phyloP scores from a whole-genome alignment of 2,797 vertebrate species.

The Notolabrus celidotus region DNA sequence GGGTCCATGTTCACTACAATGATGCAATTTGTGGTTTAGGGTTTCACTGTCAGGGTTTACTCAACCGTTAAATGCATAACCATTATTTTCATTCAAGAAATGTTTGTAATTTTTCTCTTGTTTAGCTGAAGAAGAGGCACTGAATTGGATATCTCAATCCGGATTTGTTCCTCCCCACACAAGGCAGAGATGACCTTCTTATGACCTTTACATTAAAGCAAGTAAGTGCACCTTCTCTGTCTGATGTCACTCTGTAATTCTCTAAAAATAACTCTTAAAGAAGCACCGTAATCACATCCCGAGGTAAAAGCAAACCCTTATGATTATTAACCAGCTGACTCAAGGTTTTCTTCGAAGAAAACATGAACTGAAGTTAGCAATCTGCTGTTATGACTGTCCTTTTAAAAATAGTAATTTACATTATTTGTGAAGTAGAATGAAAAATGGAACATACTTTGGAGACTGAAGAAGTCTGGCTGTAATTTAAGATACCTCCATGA shows the following conservation, averaged over 20 bases:
- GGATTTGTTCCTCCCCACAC: constrained; percentile 3
- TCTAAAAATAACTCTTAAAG: not conserved
- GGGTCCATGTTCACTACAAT: not conserved
- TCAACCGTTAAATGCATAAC: not conserved
- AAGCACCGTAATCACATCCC: constrained; percentile 13
- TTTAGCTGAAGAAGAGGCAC: constrained; percentile 7
- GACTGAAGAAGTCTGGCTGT: not conserved
- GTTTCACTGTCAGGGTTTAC: constrained; percentile 4
- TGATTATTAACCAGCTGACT: constrained; percentile 53
- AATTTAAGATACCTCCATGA: constrained; percentile 17
- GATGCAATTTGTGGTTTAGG: not conserved
- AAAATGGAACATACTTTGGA: not conserved
- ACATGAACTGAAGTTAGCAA: not conserved
- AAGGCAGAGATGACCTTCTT: constrained; percentile 5
- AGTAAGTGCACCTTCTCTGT: constrained; percentile 40
- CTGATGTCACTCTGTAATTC: not conserved
- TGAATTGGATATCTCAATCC: constrained; percentile 19
- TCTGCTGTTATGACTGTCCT: not conserved
- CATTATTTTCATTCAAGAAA: constrained; percentile 8
- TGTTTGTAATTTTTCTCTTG: constrained; percentile 10
- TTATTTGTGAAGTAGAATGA: not conserved
- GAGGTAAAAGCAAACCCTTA: not conserved
- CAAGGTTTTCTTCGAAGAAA: constrained; percentile 21
- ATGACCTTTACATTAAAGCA: constrained; percentile 25
- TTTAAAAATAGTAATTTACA: not conserved